Base-by-base conservation (phyloP, 2,888 invertebrate species). In the Ochropleura plecta region DNA sequence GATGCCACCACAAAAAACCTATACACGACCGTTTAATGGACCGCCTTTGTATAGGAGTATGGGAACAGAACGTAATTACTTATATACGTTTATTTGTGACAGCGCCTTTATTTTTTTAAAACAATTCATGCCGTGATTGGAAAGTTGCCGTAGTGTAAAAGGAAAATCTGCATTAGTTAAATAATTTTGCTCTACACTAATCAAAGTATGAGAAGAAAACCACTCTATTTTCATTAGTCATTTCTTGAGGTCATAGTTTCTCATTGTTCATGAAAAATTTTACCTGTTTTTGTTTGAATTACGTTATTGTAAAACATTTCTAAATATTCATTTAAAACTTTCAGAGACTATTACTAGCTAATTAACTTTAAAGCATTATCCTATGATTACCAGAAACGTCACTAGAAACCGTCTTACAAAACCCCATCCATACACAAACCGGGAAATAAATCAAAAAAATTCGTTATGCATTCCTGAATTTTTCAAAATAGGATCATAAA, bases 1-100 rank as follows among this genome's bases (percentile, higher is more conserved):
- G 92, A 92, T 91, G 92, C 89, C 90, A 91, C 89, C 89, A 92
- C 91, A 93, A 92, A 93, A 92, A 93, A 92, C 87, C 89, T 84
- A 89, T 87, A 88, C 83, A 86, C 85, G 90, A 89, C 88, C 88
- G 90, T 91, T 89, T 91, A 91, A 91, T 91, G 91, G 89, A 83
- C 82, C 73, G 86, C 85, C 75, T 90, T 89, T 89, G 89, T 90
- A 84, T 76, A 76, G 83, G 70, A 85, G 84, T 88, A 91, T 90
- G 88, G 87, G 88, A 88, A 88, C 88, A 84, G 88, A 88, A 87
- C 87, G 85, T 88, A 89, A 90, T 90, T 88, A 88, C 83, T 82
- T 88, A 86, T 82, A 76, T 86, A 78, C 86, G 77, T 87, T 85
- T 83, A 83, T 82, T 79, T 86, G 83, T 83, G 86, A 84, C 82